These are phyloP conservation scores for Apodemia hepburni DNA, from an alignment of 2,888 invertebrate species.

Conservation along the genomic window DNA sequence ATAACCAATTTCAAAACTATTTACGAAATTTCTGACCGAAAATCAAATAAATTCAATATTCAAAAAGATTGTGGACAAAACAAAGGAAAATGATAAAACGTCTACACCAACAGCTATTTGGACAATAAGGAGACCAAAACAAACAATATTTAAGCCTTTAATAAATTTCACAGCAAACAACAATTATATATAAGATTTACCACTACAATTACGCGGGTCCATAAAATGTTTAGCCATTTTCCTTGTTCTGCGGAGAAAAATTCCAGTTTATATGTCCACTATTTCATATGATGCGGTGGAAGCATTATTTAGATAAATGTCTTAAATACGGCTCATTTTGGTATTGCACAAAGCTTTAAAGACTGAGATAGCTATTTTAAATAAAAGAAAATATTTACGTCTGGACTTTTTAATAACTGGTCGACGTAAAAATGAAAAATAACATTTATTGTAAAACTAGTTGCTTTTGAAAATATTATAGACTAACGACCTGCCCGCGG, in stretches of 20 bases:
- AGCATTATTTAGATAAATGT: conserved; percentile 13
- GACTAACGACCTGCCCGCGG: too few species aligned
- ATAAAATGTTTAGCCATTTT: conserved; percentile 17
- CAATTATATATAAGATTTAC: conserved; percentile 26
- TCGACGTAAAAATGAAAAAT: too few species aligned
- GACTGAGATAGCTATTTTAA: not conserved
- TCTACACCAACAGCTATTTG: not conserved
- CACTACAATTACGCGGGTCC: conserved; percentile 24
- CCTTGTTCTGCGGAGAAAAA: conserved; percentile 15
- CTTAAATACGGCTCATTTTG: conserved; percentile 1
- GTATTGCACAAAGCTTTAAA: not conserved
- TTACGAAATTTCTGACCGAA: too few species aligned
- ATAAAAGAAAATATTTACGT: not conserved
- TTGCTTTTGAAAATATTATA: too few species aligned
- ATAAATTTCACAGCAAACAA: not conserved
- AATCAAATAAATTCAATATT: too few species aligned
- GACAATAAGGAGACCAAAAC: not conserved
- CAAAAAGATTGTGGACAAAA: too few species aligned
- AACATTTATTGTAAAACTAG: too few species aligned
- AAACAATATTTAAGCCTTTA: not conserved
- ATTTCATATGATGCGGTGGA: not conserved
- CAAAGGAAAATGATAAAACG: too few species aligned
- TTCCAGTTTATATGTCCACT: conserved; percentile 7
- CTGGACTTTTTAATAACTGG: too few species aligned
- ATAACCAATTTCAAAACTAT: too few species aligned